Conservation (phyloP, 2,888 invertebrate genomes). For the Desoria tigrina region DNA sequence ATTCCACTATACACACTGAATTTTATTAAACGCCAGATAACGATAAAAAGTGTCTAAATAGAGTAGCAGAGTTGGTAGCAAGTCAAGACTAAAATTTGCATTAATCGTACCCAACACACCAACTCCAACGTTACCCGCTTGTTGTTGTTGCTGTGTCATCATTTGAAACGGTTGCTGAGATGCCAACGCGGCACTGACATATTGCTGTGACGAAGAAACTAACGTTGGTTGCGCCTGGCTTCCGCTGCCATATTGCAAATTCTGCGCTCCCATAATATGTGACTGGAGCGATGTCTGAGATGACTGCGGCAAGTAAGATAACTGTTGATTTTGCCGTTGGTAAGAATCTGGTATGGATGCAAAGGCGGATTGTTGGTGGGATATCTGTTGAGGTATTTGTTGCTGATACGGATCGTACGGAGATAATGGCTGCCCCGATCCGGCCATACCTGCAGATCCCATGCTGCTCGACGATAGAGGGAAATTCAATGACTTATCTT, state of each 20-base stretch:
- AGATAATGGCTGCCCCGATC: constrained; percentile 38
- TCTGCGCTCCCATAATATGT: constrained; percentile 24
- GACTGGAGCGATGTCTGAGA: constrained; percentile 38
- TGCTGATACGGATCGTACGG: constrained; percentile 51
- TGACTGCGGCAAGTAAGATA: constrained; percentile 42
- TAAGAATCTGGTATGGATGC: constrained; percentile 52
- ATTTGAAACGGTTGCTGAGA: constrained; percentile 45
- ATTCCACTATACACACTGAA: too few species aligned
- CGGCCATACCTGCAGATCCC: constrained; percentile 34
- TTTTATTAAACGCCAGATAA: too few species aligned
- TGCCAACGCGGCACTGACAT: constrained; percentile 30
- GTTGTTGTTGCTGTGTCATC: constrained; percentile 49
- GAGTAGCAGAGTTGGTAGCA: background rate
- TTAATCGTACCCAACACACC: constrained; percentile 41
- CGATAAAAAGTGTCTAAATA: background rate
- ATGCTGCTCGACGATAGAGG: constrained; percentile 50
- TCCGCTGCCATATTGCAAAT: constrained; percentile 33
- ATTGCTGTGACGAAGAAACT: constrained; percentile 45
- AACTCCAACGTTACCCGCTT: constrained; percentile 41
- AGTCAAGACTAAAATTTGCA: background rate
- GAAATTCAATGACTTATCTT: constrained; percentile 55
- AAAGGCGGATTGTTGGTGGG: constrained; percentile 52
- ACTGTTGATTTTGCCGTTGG: constrained; percentile 50
- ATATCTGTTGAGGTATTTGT: constrained; percentile 23
- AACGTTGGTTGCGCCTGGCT: constrained; percentile 20